Evolutionary conservation across 1,140 invertebrate genomes (phyloP), one percentile per base, ranked within the genome.

Genomic region (Ptiloglossa arizonensis): DNA sequence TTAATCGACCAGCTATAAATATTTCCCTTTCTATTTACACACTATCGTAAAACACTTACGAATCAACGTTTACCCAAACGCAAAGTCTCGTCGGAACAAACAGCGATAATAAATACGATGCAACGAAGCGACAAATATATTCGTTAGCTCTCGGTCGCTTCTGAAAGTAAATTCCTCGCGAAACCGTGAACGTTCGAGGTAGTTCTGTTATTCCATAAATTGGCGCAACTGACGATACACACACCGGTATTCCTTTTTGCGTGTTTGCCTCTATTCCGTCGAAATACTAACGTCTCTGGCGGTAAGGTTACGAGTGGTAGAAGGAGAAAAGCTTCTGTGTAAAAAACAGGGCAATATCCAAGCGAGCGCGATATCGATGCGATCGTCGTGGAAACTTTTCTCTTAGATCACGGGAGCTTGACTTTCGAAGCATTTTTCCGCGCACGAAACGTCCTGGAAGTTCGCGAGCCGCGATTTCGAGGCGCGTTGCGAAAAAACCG

Each of bases 301-400:
- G 50, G 50, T 5, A 52, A 24, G 50, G 50, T 22, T 52, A 24
- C 50, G 50, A n/a, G n/a, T n/a, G n/a, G 3, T 19, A 24, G 35
- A 29, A 22, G 60, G 38, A n/a, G 24, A 22, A 29, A n/a, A 19
- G 5, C n/a, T 9, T 44, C 19, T 9, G 11, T 24, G n/a, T 11
- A 38, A 38, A 44, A 63, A 63, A 63, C 32, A 44, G 60, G 38
- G n/a, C 60, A 24, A n/a, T 63, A 32, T 32, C 15, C 59, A 38
- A 38, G 32, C 27, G 8, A 15, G 13, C 11, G 27, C 54, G 9
- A 27, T 56, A 59, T 59, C 60, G 32, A 63, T 5, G 38, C 19
- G 56, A 22, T 24, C 41, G 27, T 63, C 60, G 17, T 15, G 35
- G 17, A 63, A 63, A 63, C 24, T 63, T 63, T 63, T 63, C 38